phyloP scores from a whole-genome alignment of 2,113 vertebrate genomes.

The Proteles cristata region DNA sequence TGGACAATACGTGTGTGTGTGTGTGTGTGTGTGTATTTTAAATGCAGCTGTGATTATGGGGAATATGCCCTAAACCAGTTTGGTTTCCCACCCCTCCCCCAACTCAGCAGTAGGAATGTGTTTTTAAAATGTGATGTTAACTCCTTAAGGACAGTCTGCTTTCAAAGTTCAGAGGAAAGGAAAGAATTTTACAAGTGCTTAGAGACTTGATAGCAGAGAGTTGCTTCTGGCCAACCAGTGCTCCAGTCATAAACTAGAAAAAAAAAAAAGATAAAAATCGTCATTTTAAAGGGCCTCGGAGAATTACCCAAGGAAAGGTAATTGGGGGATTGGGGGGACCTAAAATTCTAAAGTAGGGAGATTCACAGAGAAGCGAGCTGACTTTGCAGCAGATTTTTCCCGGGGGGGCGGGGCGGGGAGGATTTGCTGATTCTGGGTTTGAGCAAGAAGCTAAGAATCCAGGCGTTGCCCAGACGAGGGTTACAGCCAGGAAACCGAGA shows the following conservation, averaged over 20 bases:
- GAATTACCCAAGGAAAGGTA: not conserved
- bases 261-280: not conserved
- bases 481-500: not conserved
- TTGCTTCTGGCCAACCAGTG: not conserved
- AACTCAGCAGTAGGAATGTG: not conserved
- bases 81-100: not conserved
- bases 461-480: not conserved
- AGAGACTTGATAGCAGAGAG: not conserved
- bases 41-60: not conserved
- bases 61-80: not conserved
- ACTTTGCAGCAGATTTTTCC: not conserved
- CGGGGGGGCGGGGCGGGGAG: too few species aligned
- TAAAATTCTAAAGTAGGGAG: not conserved
- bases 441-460: not conserved
- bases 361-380: not conserved
- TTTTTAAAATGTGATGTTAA: not conserved
- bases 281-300: not conserved
- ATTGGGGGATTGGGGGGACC: not conserved
- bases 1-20: not conserved
- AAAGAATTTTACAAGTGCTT: not conserved
- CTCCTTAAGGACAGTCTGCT: not conserved
- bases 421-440: not conserved
- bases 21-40: not conserved
- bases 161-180: not conserved
- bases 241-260: not conserved